Percentiles rank a stretch among this genome's conserved stretches.
Conservation (phyloP, 2,888 invertebrate genomes). For the Caenorhabditis sp. region DNA sequence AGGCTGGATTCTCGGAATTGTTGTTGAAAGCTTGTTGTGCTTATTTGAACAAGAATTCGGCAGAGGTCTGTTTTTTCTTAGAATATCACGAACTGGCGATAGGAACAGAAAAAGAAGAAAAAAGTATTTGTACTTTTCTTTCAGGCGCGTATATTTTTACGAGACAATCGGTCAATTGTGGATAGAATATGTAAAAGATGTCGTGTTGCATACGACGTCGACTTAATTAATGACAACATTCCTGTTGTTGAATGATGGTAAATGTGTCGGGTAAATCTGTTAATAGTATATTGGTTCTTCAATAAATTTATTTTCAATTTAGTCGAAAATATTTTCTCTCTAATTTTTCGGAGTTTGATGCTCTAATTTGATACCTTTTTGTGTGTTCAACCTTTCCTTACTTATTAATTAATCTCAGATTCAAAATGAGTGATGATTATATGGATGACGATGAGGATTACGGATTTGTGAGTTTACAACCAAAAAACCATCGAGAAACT, state of each 20-base stretch:
- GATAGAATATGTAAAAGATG: constrained; percentile 33
- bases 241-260: not conserved
- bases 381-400: not conserved
- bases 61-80: constrained; percentile 18
- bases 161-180: constrained; percentile 14
- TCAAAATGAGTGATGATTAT: constrained; percentile 62
- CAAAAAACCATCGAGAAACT: too few species aligned
- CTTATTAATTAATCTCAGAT: not conserved
- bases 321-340: not conserved
- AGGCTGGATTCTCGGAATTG: constrained; percentile 19
- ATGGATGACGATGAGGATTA: constrained; percentile 71
- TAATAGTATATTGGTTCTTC: too few species aligned
- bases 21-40: constrained; percentile 21
- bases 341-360: not conserved
- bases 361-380: not conserved
- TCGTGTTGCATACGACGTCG: constrained; percentile 11
- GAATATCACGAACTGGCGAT: too few species aligned
- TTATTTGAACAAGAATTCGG: constrained; percentile 16
- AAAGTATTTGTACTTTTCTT: too few species aligned
- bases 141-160: constrained; percentile 28
- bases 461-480: constrained; percentile 64
- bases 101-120: too few species aligned
- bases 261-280: too few species aligned
- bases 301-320: not conserved
- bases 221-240: constrained; percentile 26